Conservation (phyloP, 2,113 vertebrate genomes). For the Nesoenas mayeri region DNA sequence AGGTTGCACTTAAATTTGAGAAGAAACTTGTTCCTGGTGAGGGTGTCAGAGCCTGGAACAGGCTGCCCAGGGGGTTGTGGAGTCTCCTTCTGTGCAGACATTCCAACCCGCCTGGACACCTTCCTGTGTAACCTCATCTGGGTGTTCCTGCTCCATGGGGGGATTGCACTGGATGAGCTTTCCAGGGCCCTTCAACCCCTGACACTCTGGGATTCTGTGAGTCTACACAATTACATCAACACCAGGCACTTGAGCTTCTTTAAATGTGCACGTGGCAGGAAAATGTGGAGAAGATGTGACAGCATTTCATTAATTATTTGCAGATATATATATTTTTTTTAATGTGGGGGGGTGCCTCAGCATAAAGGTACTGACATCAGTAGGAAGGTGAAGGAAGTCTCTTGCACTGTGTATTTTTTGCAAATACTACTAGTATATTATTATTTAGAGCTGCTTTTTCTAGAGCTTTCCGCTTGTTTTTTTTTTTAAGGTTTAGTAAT, state of each 20-base stretch:
- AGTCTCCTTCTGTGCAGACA: too few relatives aligned
- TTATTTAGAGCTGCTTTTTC: background rate
- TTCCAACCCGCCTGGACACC: too few relatives aligned
- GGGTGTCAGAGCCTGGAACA: too few relatives aligned
- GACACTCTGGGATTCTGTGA: too few relatives aligned
- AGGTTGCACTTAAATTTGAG: too few relatives aligned
- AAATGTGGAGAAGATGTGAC: background rate
- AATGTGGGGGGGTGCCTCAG: background rate
- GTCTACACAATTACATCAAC: background rate
- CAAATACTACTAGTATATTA: background rate
- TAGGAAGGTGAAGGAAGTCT: background rate
- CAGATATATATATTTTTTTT: background rate
- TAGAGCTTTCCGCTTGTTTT: background rate
- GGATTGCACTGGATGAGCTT: too few relatives aligned
- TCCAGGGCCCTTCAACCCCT: too few relatives aligned
- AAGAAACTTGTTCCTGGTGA: too few relatives aligned
- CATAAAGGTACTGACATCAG: background rate
- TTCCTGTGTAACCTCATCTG: too few relatives aligned
- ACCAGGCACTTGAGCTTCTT: background rate
- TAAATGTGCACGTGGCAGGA: background rate
- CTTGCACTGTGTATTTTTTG: background rate
- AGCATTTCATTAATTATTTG: background rate
- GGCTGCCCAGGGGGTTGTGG: too few relatives aligned
- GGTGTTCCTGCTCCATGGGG: too few relatives aligned
- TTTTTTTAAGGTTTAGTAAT: background rate